Evolutionary conservation across 2,888 invertebrate species (phyloP), one percentile per base, ranked within the genome.

Genomic region (Pasiphila rectangulata): DNA sequence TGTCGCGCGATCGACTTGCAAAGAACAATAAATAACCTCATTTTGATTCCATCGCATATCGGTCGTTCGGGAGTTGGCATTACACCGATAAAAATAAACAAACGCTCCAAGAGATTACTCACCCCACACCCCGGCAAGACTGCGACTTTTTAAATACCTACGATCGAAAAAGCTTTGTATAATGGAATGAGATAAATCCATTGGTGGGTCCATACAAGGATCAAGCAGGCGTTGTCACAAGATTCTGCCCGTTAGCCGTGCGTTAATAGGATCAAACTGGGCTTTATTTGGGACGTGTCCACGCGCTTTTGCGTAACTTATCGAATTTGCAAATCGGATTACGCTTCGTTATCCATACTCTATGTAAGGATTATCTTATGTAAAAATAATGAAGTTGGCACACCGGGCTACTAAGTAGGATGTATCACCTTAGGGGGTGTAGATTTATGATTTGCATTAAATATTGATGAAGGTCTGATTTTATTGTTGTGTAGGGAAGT

Each of bases 251-350:
- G 83, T 82, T 83, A 83, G 76, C 79, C 83, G 77, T 77, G 79
- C 82, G 85, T 83, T 87, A 87, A 87, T 85, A 84, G 85, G 87
- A 87, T 87, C 84, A 87, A 82, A 77, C 80, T 75, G 75, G 82
- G 83, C 78, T 84, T 84, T 85, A 83, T 83, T 78, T 71, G 83
- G 83, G 78, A 79, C 72, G 70, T 78, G 83, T 83, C 84, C 85
- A 77, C 82, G 79, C 83, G 83, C 85, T 85, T 85, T 83, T 77
- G 79, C 78, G 79, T 81, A 84, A 85, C 83, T 86, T 86, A 82
- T 83, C 83, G 85, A 85, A 84, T 86, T 86, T 83, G 81, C 84
- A 83, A 85, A 85, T 80, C 83, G 81, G 86, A 83, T 86, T 86
- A 84, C 82, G 81, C 79, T 77, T 84, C 84, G 83, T 86, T 85